Percentiles rank a stretch among this genome's conserved stretches.
Conservation (phyloP, 2,888 invertebrate genomes). For the Thymelicus acteon region DNA sequence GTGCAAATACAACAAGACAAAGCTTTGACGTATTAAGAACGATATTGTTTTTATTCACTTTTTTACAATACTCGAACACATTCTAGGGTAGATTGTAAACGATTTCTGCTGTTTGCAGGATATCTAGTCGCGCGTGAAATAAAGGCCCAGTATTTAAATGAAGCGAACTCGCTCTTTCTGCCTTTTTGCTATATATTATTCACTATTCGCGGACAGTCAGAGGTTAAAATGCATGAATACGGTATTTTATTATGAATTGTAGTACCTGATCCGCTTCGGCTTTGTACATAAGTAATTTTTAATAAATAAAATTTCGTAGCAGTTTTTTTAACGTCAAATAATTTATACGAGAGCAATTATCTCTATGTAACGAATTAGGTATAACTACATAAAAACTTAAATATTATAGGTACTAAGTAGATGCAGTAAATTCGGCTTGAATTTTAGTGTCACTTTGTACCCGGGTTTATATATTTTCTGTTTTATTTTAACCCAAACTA, state of each 20-base stretch:
- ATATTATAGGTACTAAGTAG: no score
- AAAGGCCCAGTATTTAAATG: slow-evolving; percentile 68
- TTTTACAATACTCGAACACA: slow-evolving; percentile 30
- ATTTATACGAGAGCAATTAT: no score
- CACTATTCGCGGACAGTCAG: slow-evolving; percentile 46
- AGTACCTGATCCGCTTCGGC: neutral
- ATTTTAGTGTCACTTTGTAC: no score
- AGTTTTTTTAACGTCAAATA: no score
- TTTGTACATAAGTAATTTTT: neutral
- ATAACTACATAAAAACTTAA: no score
- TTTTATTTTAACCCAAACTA: no score
- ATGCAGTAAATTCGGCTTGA: no score
- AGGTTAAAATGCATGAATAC: slow-evolving; percentile 34
- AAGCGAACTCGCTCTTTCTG: slow-evolving; percentile 59
- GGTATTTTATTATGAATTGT: slow-evolving; percentile 17
- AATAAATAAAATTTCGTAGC: neutral
- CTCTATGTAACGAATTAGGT: no score
- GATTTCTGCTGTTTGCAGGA: slow-evolving; percentile 46
- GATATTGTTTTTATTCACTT: slow-evolving; percentile 21
- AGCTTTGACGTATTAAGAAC: slow-evolving; percentile 1
- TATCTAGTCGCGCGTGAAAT: slow-evolving; percentile 62
- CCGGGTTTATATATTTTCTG: no score
- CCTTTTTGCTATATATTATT: slow-evolving; percentile 57
- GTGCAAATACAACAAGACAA: neutral
- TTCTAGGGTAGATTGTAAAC: slow-evolving; percentile 24